A percentile compares a stretch with the other conserved stretches of the same genome.
Evolutionary conservation across 2,113 vertebrate species (phyloP).

Genomic region (Zosterops pallidus): DNA sequence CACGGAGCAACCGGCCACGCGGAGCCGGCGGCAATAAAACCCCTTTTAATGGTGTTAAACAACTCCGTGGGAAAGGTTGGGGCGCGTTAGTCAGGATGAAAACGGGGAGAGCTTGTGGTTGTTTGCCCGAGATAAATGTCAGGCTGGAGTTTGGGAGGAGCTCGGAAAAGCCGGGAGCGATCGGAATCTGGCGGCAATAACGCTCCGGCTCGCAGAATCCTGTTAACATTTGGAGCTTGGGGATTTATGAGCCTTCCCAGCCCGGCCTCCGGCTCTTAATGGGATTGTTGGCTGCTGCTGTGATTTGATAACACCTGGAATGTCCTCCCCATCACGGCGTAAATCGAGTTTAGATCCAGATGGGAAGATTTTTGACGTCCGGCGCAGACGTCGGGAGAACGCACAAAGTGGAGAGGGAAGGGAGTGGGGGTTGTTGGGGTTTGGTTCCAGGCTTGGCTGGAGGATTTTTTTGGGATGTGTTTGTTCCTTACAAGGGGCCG

Average conservation of each 20-base stretch:
- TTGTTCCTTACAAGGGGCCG: rapidly evolving
- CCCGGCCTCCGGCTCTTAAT: background rate
- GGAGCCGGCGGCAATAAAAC: constrained; percentile 33
- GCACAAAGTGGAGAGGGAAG: background rate
- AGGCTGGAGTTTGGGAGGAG: background rate
- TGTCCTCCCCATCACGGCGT: rapidly evolving
- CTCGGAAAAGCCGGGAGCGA: background rate
- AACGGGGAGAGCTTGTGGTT: background rate
- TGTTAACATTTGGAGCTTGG: background rate
- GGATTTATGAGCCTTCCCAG: constrained; percentile 7
- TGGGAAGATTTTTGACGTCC: background rate
- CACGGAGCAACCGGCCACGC: constrained; percentile 11
- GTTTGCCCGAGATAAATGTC: constrained; percentile 41
- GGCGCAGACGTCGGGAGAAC: background rate
- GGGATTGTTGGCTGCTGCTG: background rate
- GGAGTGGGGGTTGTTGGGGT: rapidly evolving
- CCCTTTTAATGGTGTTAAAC: constrained; percentile 42
- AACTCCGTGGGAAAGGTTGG: constrained; percentile 25
- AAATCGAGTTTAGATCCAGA: background rate
- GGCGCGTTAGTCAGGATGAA: background rate
- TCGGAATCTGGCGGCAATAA: constrained; percentile 8
- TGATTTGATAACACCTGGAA: background rate
- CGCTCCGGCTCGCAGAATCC: background rate
- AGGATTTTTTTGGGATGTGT: background rate
- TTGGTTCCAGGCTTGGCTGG: background rate